phyloP scores from a whole-genome alignment of 2,797 vertebrate species.

The Myotis pilosus region DNA sequence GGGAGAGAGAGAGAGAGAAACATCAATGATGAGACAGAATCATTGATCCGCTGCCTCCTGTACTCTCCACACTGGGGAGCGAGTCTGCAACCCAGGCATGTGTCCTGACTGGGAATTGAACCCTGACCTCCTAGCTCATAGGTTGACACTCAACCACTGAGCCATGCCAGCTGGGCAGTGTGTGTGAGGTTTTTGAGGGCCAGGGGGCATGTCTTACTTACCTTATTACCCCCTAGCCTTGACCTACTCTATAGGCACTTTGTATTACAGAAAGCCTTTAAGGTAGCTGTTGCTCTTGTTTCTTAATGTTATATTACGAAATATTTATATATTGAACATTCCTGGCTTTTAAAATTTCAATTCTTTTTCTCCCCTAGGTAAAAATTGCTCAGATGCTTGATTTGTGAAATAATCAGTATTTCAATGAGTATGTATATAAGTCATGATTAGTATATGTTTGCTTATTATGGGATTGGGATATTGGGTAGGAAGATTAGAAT shows the following conservation, averaged over 20 bases:
- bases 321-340: not conserved
- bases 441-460: constrained; percentile 29
- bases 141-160: too few relatives aligned
- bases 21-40: too few relatives aligned
- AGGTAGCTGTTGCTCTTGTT: not conserved
- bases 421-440: not conserved
- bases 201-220: not conserved
- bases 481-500: constrained; percentile 38
- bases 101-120: too few relatives aligned
- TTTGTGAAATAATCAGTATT: constrained; percentile 49
- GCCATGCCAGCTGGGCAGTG: not conserved
- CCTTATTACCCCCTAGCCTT: not conserved
- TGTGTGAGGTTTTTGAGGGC: not conserved
- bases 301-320: not conserved
- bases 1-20: too few relatives aligned
- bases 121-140: too few relatives aligned
- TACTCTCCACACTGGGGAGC: too few relatives aligned
- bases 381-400: constrained; percentile 45
- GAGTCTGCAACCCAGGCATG: too few relatives aligned
- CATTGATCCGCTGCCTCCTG: too few relatives aligned
- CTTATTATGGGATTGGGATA: not conserved
- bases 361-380: constrained; percentile 26
- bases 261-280: not conserved
- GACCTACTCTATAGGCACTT: not conserved
- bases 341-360: not conserved